These are phyloP conservation scores for Macaca mulatta DNA, from an alignment of 2,113 vertebrate species.

Conservation along the genomic window DNA sequence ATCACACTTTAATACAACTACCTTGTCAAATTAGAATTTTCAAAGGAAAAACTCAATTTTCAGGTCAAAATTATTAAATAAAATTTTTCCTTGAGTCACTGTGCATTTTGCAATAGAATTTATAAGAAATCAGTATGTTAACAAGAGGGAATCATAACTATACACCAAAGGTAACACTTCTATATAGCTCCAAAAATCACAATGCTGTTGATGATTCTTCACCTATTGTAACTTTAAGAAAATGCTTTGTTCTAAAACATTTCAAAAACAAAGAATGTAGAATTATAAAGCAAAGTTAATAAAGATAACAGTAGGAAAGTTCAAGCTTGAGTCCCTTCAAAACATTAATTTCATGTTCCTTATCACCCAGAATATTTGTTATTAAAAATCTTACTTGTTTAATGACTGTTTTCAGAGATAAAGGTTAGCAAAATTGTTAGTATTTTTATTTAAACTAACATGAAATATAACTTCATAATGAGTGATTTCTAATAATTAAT, in stretches of 20 bases:
- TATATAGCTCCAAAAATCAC: slow-evolving; percentile 29
- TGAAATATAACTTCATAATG: not conserved
- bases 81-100: slow-evolving; percentile 57
- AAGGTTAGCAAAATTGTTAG: not conserved
- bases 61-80: slow-evolving; percentile 61
- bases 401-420: slow-evolving; percentile 32
- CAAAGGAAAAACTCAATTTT: slow-evolving; percentile 66
- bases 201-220: slow-evolving; percentile 19
- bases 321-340: slow-evolving; percentile 11
- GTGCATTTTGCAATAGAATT: slow-evolving; percentile 58
- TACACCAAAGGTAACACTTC: slow-evolving; percentile 47
- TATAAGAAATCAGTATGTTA: slow-evolving; percentile 39
- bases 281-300: slow-evolving; percentile 38
- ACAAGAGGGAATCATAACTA: not conserved
- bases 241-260: slow-evolving; percentile 28
- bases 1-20: slow-evolving; percentile 70
- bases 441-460: not conserved
- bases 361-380: slow-evolving; percentile 10
- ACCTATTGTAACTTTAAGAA: not conserved
- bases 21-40: slow-evolving; percentile 49
- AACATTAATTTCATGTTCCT: slow-evolving; percentile 80
- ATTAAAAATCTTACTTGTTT: slow-evolving; percentile 35
- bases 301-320: not conserved
- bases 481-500: not conserved
- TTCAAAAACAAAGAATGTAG: slow-evolving; percentile 2